Conservation (phyloP, 2,888 invertebrate genomes). For the Drosophila neotestacea region DNA sequence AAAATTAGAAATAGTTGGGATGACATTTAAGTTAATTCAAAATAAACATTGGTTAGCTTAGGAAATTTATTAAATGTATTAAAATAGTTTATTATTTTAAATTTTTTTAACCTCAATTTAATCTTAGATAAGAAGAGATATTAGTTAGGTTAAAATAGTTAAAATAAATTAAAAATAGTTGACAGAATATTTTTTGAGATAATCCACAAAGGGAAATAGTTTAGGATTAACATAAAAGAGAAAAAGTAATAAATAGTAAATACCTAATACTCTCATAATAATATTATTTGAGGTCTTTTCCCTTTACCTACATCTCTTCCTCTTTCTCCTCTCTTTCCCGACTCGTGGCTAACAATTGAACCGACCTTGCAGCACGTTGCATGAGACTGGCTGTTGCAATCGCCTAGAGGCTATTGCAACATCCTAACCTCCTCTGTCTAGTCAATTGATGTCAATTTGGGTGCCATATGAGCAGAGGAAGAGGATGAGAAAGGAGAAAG, state of each 20-base stretch:
- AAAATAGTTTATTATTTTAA: no score
- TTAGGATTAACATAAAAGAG: no score
- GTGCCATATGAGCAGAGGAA: slow-evolving; percentile 20
- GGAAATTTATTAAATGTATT: no score
- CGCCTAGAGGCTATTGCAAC: slow-evolving; percentile 62
- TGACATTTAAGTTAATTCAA: no score
- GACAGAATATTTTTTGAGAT: no score
- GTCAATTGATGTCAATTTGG: slow-evolving; percentile 69
- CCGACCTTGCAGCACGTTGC: slow-evolving; percentile 38
- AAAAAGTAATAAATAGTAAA: neutral
- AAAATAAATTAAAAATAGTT: neutral
- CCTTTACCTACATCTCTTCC: no score
- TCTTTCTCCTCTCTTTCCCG: no score
- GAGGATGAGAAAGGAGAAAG: neutral
- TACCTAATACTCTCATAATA: neutral
- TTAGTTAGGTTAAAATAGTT: neutral
- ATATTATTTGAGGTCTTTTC: neutral
- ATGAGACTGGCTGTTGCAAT: slow-evolving; percentile 71
- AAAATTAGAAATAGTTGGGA: no score
- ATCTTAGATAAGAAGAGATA: neutral
- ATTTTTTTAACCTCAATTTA: no score
- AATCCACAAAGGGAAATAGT: no score
- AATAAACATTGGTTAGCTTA: no score
- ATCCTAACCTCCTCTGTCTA: slow-evolving; percentile 34
- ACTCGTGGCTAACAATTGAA: slow-evolving; percentile 44